Evolutionary conservation across 2,888 invertebrate species (phyloP).

Genomic region (Epinotia demarniana): DNA sequence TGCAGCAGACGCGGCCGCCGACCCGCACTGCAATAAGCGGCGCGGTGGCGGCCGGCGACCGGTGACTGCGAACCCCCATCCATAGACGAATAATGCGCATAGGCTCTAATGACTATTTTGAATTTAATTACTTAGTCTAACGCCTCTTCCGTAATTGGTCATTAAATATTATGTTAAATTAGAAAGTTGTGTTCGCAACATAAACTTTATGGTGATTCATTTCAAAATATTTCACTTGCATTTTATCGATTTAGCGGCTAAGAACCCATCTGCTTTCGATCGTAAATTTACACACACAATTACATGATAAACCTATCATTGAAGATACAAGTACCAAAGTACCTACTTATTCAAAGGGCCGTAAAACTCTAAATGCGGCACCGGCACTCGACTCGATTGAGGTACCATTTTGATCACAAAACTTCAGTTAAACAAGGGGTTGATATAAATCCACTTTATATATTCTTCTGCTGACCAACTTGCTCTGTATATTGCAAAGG

Average conservation of each 20-base stretch:
- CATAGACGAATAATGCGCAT: conserved; percentile 51
- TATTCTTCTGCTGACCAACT: too few relatives aligned
- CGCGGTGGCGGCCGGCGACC: conserved; percentile 47
- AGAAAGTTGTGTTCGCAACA: conserved; percentile 58
- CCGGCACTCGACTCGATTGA: not conserved
- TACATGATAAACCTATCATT: conserved; percentile 51
- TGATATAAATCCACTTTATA: too few relatives aligned
- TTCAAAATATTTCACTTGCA: conserved; percentile 52
- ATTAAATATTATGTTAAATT: conserved; percentile 55
- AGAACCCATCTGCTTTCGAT: conserved; percentile 24
- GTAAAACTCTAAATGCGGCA: conserved; percentile 9
- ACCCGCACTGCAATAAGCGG: not conserved
- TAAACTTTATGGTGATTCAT: conserved; percentile 54
- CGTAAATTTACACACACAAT: conserved; percentile 54
- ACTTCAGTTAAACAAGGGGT: too few relatives aligned
- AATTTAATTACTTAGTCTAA: conserved; percentile 56
- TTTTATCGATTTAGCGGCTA: conserved; percentile 49
- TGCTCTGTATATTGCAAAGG: too few relatives aligned
- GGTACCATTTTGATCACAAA: too few relatives aligned
- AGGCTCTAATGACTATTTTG: conserved; percentile 59
- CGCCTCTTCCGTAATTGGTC: conserved; percentile 51
- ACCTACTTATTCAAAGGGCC: conserved; percentile 13
- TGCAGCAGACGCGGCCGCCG: conserved; percentile 31
- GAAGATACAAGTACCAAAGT: conserved; percentile 51
- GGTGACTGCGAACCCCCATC: conserved; percentile 34